Percentiles rank a stretch among this genome's conserved stretches.
These are phyloP conservation scores for Anorthoa munda DNA, from an alignment of 2,888 invertebrate species.

Conservation along the genomic window DNA sequence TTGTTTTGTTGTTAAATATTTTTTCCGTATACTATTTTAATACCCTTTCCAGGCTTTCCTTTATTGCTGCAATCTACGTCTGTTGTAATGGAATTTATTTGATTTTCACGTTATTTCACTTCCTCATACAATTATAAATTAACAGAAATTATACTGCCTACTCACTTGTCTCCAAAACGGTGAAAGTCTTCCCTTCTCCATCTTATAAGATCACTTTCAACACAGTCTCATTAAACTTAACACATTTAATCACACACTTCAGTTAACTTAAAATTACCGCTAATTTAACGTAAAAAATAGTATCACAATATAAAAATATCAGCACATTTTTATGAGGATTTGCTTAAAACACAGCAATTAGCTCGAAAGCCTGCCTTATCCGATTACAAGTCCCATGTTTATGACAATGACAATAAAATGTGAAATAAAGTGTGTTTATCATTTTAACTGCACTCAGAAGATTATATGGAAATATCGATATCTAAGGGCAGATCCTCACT, in stretches of 20 bases:
- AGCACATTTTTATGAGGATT: conserved; percentile 40
- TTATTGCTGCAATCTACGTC: not conserved
- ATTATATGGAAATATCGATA: conserved; percentile 58
- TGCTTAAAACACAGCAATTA: conserved; percentile 28
- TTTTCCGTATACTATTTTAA: too few relatives aligned
- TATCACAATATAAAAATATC: conserved; percentile 49
- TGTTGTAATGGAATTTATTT: not conserved
- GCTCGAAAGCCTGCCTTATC: conserved; percentile 15
- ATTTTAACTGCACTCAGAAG: conserved; percentile 62
- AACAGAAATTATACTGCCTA: conserved; percentile 4
- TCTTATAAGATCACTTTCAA: conserved; percentile 45
- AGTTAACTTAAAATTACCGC: conserved; percentile 1
- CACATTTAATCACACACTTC: conserved; percentile 18
- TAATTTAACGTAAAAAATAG: conserved; percentile 39
- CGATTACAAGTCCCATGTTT: conserved; percentile 48
- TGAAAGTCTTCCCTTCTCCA: conserved; percentile 66
- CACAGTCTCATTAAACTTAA: conserved; percentile 39
- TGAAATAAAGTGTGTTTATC: conserved; percentile 61
- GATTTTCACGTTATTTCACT: not conserved
- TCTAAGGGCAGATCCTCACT: conserved; percentile 55
- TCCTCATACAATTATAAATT: not conserved
- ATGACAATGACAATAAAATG: conserved; percentile 60
- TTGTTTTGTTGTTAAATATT: too few relatives aligned
- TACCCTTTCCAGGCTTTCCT: not conserved
- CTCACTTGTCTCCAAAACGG: conserved; percentile 77